Conservation (phyloP, 2,888 invertebrate genomes). For the Drosophila hawaiiensis region DNA sequence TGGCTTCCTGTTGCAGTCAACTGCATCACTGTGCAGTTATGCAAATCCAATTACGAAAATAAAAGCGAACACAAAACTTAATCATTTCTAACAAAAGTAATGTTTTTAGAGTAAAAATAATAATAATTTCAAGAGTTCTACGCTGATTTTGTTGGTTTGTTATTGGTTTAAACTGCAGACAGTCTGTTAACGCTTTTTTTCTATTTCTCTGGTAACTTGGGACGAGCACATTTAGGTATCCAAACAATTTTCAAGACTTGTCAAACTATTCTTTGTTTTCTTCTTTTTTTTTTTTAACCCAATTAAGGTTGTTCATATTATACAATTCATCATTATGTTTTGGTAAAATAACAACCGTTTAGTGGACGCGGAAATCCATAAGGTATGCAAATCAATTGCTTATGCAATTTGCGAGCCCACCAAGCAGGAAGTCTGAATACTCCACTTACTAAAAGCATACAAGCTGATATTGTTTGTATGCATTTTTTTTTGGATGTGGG, state of each 20-base stretch:
- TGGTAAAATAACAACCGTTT: neutral
- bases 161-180: no score
- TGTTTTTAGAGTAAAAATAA: neutral
- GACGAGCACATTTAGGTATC: no score
- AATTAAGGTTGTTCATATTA: neutral
- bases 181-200: neutral
- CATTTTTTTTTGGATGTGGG: slow-evolving; percentile 33
- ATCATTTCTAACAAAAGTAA: neutral
- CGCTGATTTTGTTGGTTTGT: neutral
- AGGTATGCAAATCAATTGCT: slow-evolving; percentile 34
- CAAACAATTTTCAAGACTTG: neutral
- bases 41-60: slow-evolving; percentile 17
- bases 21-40: slow-evolving; percentile 15
- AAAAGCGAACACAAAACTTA: neutral
- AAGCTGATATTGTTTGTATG: slow-evolving; percentile 7
- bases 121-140: neutral
- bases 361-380: slow-evolving; percentile 57
- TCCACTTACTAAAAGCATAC: slow-evolving; percentile 15
- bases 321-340: neutral
- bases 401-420: slow-evolving; percentile 49
- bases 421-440: slow-evolving; percentile 62
- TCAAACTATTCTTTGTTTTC: neutral
- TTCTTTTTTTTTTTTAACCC: neutral
- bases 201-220: neutral
- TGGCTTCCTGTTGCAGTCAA: slow-evolving; percentile 3